These are phyloP conservation scores for Athene cunicularia DNA, from an alignment of 2,113 vertebrate species.

Conservation along the genomic window DNA sequence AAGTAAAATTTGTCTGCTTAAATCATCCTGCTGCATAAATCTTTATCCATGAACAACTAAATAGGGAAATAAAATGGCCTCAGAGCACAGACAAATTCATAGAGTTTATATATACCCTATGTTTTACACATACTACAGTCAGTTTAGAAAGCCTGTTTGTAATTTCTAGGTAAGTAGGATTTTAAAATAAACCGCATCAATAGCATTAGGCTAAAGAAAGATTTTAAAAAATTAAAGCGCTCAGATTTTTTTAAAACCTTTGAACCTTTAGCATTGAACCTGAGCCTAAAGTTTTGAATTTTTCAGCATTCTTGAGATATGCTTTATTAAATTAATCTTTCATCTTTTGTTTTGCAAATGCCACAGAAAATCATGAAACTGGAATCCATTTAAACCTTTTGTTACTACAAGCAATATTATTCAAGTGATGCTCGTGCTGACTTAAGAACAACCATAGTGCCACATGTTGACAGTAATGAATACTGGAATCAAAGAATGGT, in stretches of 20 bases:
- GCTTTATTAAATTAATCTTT: slow-evolving; percentile 9
- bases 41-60: not conserved
- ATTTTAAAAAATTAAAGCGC: not conserved
- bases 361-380: not conserved
- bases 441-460: not conserved
- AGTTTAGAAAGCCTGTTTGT: not conserved
- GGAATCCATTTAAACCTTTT: not conserved
- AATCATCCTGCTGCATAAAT: not conserved
- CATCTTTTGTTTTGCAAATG: slow-evolving; percentile 16
- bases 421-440: not conserved
- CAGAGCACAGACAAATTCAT: not conserved
- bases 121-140: not conserved
- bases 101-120: not conserved
- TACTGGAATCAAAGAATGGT: not conserved
- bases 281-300: not conserved
- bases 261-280: not conserved
- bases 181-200: not conserved
- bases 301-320: not conserved
- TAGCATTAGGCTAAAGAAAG: not conserved
- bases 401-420: not conserved
- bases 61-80: not conserved
- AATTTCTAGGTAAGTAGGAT: not conserved
- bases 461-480: not conserved
- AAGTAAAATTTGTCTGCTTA: not conserved
- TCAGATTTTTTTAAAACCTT: not conserved